Evolutionary conservation across 2,113 vertebrate genomes (phyloP).

Genomic region (Lutjanus erythropterus): DNA sequence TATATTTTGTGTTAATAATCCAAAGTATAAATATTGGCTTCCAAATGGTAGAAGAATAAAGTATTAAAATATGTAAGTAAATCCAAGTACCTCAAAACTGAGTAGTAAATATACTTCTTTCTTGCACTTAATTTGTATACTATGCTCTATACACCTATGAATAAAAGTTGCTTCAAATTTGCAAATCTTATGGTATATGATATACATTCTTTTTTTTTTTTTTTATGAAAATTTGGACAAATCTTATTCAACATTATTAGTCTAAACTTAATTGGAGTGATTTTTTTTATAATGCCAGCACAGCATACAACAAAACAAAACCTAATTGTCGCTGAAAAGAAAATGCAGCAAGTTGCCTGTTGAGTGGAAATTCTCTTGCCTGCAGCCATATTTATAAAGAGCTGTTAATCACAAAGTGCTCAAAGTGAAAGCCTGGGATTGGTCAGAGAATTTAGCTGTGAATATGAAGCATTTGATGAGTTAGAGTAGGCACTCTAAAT

Average conservation of each 20-base stretch:
- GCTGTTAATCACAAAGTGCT: slow-evolving; percentile 3
- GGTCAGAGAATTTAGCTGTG: neutral
- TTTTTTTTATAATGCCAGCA: neutral
- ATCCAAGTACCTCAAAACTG: too few species aligned
- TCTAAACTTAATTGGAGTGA: neutral
- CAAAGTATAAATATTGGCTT: too few species aligned
- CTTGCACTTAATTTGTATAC: neutral
- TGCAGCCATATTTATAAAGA: slow-evolving; percentile 15
- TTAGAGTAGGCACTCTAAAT: neutral
- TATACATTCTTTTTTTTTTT: too few species aligned
- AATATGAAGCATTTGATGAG: neutral
- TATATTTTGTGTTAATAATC: too few species aligned
- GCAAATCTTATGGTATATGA: neutral
- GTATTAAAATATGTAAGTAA: too few species aligned
- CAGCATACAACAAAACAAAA: neutral
- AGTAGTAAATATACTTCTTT: too few species aligned
- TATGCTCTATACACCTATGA: neutral
- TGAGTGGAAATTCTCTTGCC: neutral
- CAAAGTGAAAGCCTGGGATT: neutral
- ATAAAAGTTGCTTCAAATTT: neutral
- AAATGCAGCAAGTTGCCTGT: neutral
- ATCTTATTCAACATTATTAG: neutral
- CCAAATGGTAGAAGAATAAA: too few species aligned
- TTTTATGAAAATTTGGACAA: too few species aligned
- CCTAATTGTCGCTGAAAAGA: neutral